Percentiles rank a stretch among this genome's conserved stretches.
Conservation (phyloP, 1,140 invertebrate species). For the Leptopilina boulardi region DNA sequence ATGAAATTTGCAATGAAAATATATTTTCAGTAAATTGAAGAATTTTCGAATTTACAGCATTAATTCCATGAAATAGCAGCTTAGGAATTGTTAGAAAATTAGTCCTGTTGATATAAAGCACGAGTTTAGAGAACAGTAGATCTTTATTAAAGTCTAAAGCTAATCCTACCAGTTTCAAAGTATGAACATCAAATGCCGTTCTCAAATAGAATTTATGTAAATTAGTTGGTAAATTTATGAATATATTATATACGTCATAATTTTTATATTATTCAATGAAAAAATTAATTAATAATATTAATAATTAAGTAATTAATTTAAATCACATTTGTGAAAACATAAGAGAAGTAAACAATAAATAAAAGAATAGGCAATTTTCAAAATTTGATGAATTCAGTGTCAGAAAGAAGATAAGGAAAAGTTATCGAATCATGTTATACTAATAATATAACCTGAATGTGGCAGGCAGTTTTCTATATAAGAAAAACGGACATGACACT, state of each 20-base stretch:
- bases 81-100: not conserved
- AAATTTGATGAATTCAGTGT: too few species aligned
- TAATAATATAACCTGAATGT: not conserved
- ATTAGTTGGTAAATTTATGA: not conserved
- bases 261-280: too few species aligned
- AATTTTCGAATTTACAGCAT: not conserved
- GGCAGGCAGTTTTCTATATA: not conserved
- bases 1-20: not conserved
- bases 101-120: not conserved
- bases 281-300: too few species aligned
- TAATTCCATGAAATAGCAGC: not conserved
- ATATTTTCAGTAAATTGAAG: not conserved
- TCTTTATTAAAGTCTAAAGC: conserved; percentile 11
- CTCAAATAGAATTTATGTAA: not conserved
- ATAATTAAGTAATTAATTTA: too few species aligned
- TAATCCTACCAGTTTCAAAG: not conserved
- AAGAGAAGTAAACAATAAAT: too few species aligned
- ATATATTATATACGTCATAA: too few species aligned
- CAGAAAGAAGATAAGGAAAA: not conserved
- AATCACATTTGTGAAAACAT: too few species aligned
- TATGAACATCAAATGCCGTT: not conserved
- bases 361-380: too few species aligned
- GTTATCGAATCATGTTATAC: not conserved
- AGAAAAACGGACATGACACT: conserved; percentile 25
- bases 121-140: not conserved